Evolutionary conservation across 2,113 vertebrate species (phyloP), one percentile per base, ranked within the genome.

Genomic region (Oenanthe melanoleuca): DNA sequence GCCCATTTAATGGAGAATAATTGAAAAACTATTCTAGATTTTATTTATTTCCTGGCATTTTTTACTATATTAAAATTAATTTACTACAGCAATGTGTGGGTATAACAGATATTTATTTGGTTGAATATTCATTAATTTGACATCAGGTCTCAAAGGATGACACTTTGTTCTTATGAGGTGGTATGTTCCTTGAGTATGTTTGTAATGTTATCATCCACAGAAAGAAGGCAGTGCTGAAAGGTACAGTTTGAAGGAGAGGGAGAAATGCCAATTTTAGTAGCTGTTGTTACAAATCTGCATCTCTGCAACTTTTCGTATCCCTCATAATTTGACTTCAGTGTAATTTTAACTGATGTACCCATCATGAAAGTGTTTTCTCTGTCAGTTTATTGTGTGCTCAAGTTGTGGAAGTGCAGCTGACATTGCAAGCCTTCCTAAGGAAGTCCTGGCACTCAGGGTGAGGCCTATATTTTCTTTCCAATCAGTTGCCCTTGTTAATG

Each of bases 31-130:
- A 91, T 63, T 53, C 47, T 77, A 85, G 88, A 80, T 93, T 83
- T 83, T 29, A 33, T 82, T 96, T 81, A 92, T 93, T 70, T 15
- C 34, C 17, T 37, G 84, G 61, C 34, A 86, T 77, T 87, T 85
- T 96, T 59, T 67, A 83, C 80, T 75, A 56, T 96, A 82, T 96
- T 97, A 92, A 79, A 84, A 77, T 84, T 92, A 74, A 95, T 95
- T 97, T 96, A 94, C 64, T 88, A 22, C 61, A 73, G 40, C 63
- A 80, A 81, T 5, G 21, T 88, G 61, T 94, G 69, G n/a, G 79
- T 89, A 75, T 83, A 96, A 91, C 89, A 97, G 91, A 92, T 97
- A 92, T 92, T 97, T 96, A 81, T 96, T 95, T 91, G 65, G 95
- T 95, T 97, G 80, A 93, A 94, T 97, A 97, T 94, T 96, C 65